phyloP scores from a whole-genome alignment of 2,113 vertebrate species.

The Haliaeetus leucogaster region DNA sequence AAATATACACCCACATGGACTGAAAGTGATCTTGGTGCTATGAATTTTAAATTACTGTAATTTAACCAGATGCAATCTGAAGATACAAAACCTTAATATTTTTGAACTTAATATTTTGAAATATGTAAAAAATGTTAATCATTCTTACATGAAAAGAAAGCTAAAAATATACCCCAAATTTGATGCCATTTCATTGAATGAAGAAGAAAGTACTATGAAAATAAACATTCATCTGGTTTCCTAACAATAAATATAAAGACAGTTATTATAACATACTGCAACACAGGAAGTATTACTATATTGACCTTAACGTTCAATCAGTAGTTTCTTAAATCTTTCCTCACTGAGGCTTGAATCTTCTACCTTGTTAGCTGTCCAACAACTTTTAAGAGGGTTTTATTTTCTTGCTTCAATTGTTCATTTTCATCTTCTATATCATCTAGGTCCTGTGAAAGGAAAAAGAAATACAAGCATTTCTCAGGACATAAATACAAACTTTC shows the following conservation, averaged over 20 bases:
- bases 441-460: conserved; percentile 81
- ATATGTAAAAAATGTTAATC: neutral
- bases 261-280: conserved; percentile 69
- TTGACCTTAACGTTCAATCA: conserved; percentile 76
- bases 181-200: conserved; percentile 48
- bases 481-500: neutral
- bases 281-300: conserved; percentile 65
- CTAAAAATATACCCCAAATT: conserved; percentile 20
- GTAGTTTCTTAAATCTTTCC: conserved; percentile 74
- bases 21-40: conserved; percentile 44
- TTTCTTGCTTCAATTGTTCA: conserved; percentile 97
- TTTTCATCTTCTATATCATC: conserved; percentile 99
- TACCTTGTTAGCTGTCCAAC: conserved; percentile 98
- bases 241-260: conserved; percentile 81
- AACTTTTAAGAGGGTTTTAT: conserved; percentile 98
- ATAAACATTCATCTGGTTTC: conserved; percentile 71
- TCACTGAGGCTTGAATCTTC: conserved; percentile 70
- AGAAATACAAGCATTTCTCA: neutral
- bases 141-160: conserved; percentile 26
- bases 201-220: conserved; percentile 68
- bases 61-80: conserved; percentile 24
- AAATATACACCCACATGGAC: conserved; percentile 51
- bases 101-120: conserved; percentile 22
- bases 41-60: conserved; percentile 9
- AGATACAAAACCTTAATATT: conserved; percentile 32